Conservation (phyloP, 2,113 vertebrate species). For the Silurus asotus region DNA sequence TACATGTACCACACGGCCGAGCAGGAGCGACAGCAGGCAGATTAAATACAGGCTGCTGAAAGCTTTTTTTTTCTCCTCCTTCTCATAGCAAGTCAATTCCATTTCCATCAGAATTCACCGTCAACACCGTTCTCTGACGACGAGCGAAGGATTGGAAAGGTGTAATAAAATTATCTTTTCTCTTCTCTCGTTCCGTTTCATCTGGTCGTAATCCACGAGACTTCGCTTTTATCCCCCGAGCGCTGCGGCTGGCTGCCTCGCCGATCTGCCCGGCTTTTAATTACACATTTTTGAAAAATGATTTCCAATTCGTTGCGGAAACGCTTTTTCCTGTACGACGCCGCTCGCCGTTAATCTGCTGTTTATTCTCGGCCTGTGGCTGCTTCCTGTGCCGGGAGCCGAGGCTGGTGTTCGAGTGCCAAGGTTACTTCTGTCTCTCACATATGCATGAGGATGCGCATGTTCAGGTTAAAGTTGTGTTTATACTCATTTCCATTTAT, state of each 20-base stretch:
- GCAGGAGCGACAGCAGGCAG: not conserved
- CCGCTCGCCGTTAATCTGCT: slow-evolving; percentile 8
- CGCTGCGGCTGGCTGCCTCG: not conserved
- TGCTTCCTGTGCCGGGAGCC: not conserved
- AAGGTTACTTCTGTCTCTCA: not conserved
- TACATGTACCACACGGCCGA: too few relatives aligned
- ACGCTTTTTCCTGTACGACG: not conserved
- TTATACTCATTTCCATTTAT: slow-evolving; percentile 1
- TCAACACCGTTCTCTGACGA: not conserved
- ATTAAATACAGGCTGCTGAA: not conserved
- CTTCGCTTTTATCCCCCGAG: not conserved
- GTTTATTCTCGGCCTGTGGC: not conserved
- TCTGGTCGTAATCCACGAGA: not conserved
- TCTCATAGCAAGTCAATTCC: not conserved
- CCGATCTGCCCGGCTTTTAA: slow-evolving; percentile 14
- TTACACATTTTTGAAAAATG: not conserved
- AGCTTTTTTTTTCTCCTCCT: not conserved
- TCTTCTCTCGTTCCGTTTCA: not conserved
- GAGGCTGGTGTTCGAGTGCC: not conserved
- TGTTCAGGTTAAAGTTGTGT: not conserved
- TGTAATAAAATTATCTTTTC: not conserved
- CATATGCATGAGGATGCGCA: too few relatives aligned
- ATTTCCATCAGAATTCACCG: not conserved
- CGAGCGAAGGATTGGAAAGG: not conserved
- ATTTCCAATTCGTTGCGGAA: slow-evolving; percentile 28